Conservation (phyloP, 1,140 invertebrate species). For the Drosophila subpulchrella region DNA sequence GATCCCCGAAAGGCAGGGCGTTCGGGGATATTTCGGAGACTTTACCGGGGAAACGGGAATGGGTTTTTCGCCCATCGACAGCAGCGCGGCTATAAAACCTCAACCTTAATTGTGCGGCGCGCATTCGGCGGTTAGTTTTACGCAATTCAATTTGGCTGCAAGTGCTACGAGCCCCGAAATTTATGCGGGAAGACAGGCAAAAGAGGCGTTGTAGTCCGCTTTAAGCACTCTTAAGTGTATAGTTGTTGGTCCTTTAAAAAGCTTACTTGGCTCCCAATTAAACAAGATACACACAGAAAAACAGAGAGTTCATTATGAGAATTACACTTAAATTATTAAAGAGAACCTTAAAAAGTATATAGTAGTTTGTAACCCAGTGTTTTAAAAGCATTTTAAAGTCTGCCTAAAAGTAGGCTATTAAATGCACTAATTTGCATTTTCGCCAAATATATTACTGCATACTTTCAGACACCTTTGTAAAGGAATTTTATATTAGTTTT, state of each 20-base stretch:
- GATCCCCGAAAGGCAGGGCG: constrained; percentile 31
- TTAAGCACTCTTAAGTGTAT: constrained; percentile 50
- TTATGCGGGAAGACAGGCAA: constrained; percentile 65
- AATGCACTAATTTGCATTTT: too few relatives aligned
- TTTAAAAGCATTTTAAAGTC: too few relatives aligned
- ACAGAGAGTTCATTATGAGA: neutral
- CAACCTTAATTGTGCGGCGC: constrained; percentile 81
- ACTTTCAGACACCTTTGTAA: too few relatives aligned
- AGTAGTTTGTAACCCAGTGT: too few relatives aligned
- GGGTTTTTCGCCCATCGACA: constrained; percentile 22
- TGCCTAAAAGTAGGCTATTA: too few relatives aligned
- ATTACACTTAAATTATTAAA: neutral
- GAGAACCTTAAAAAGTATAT: neutral
- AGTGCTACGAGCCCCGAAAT: constrained; percentile 55
- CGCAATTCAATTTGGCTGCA: constrained; percentile 79
- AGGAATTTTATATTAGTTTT: too few relatives aligned
- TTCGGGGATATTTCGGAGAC: neutral
- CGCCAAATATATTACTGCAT: too few relatives aligned
- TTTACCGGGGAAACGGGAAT: neutral
- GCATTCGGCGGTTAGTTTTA: constrained; percentile 79
- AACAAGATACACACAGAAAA: constrained; percentile 21
- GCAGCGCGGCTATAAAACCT: constrained; percentile 67
- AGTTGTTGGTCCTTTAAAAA: constrained; percentile 39
- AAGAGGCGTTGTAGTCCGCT: constrained; percentile 7
- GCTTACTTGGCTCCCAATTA: constrained; percentile 50